Evolutionary conservation across 1,140 invertebrate species (phyloP).

Genomic region (Nomia melanderi): DNA sequence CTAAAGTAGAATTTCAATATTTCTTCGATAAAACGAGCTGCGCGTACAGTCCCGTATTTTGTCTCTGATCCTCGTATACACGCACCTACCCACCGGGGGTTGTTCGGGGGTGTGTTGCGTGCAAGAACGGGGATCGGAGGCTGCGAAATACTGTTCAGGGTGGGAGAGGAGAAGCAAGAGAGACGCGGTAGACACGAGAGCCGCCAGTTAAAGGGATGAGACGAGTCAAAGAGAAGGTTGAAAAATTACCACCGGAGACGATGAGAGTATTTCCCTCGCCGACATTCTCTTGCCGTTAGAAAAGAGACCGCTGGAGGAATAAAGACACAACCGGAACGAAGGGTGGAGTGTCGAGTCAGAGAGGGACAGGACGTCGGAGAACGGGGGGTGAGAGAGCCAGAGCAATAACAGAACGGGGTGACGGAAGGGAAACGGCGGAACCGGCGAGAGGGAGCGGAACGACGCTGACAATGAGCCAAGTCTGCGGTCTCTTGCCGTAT

Average conservation of each 20-base stretch:
- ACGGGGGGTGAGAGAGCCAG: not conserved
- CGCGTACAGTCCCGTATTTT: no score
- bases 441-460: slow-evolving; percentile 17
- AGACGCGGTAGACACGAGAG: slow-evolving; percentile 33
- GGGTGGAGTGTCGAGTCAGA: no score
- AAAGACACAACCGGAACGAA: not conserved
- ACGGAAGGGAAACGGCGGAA: slow-evolving; percentile 12
- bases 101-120: no score
- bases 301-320: slow-evolving; percentile 14
- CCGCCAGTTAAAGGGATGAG: slow-evolving; percentile 40
- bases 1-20: no score
- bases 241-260: slow-evolving; percentile 64
- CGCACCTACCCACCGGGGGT: no score
- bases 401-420: not conserved
- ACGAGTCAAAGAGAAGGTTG: slow-evolving; percentile 59
- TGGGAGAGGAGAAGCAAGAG: slow-evolving; percentile 6
- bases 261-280: slow-evolving; percentile 45
- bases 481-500: slow-evolving; percentile 57
- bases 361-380: not conserved
- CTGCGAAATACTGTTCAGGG: slow-evolving; percentile 39
- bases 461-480: slow-evolving; percentile 40
- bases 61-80: no score
- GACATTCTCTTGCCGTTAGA: slow-evolving; percentile 34
- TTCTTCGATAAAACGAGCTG: no score
- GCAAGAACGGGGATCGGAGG: slow-evolving; percentile 28